phyloP scores from a whole-genome alignment of 2,888 invertebrate genomes.

The Morpho achilles region DNA sequence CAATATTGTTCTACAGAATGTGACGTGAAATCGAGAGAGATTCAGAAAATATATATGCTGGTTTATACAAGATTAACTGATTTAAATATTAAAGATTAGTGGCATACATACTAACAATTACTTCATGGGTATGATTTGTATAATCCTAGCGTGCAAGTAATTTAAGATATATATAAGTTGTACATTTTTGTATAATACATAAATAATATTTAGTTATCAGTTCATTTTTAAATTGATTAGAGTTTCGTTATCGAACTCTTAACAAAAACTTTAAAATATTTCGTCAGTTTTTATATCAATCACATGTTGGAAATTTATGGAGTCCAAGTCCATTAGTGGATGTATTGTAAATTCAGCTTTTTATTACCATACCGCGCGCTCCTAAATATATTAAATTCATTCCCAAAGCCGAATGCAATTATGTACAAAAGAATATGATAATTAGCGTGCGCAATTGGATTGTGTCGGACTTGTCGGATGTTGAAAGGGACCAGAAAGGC shows the following conservation, averaged over 20 bases:
- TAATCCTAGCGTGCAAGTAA: no score
- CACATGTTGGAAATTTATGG: slow-evolving; percentile 7
- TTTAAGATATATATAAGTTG: no score
- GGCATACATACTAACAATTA: no score
- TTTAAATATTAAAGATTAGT: no score
- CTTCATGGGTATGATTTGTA: no score
- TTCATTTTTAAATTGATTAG: no score
- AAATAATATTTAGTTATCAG: no score
- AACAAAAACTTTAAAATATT: slow-evolving; percentile 1
- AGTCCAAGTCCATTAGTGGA: slow-evolving; percentile 15
- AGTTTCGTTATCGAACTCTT: not conserved
- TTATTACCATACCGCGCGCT: slow-evolving; percentile 7
- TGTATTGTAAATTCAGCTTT: slow-evolving; percentile 15
- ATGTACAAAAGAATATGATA: slow-evolving; percentile 19
- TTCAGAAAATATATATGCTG: no score
- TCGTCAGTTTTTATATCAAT: slow-evolving; percentile 4
- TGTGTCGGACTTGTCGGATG: not conserved
- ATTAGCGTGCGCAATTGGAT: slow-evolving; percentile 3
- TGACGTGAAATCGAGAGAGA: no score
- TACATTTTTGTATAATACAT: no score
- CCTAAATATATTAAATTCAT: slow-evolving; percentile 20
- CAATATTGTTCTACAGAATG: no score
- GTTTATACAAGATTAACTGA: no score
- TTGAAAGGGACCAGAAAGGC: not conserved
- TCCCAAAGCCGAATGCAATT: slow-evolving; percentile 12